phyloP scores from a whole-genome alignment of 1,140 invertebrate genomes.

The Drosophila repleta region DNA sequence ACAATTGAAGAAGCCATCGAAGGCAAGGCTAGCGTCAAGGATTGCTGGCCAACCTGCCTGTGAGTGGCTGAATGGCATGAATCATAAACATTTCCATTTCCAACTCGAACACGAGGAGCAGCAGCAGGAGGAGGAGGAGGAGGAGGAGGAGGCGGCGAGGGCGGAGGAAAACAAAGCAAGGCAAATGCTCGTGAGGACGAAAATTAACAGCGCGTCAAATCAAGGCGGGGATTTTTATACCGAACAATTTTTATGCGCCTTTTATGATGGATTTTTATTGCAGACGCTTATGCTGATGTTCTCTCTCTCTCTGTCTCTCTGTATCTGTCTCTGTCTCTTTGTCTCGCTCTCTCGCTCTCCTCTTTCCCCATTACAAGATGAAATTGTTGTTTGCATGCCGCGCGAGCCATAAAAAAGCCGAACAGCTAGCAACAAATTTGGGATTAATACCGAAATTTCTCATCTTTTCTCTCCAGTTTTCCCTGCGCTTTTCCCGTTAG shows the following conservation, averaged over 20 bases:
- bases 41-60: constrained; percentile 51
- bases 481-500: background rate
- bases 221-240: constrained; percentile 50
- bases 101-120: constrained; percentile 3
- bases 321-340: too few species aligned
- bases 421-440: constrained; percentile 73
- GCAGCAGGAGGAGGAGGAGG: background rate
- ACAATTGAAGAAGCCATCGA: constrained; percentile 55
- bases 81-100: constrained; percentile 62
- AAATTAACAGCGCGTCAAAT: constrained; percentile 79
- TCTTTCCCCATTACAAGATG: constrained; percentile 39
- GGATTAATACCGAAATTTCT: constrained; percentile 49
- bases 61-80: constrained; percentile 21
- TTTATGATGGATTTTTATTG: constrained; percentile 79
- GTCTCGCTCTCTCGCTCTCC: background rate
- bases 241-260: constrained; percentile 65
- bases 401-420: constrained; percentile 57
- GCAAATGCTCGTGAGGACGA: constrained; percentile 28
- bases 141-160: background rate
- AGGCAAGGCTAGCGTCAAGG: constrained; percentile 28
- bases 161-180: constrained; percentile 14
- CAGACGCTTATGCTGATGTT: constrained; percentile 61
- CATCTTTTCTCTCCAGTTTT: constrained; percentile 7
- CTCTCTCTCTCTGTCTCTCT: background rate
- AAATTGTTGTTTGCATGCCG: constrained; percentile 73